A percentile compares a stretch with the other conserved stretches of the same genome.
Evolutionary conservation across 2,113 vertebrate genomes (phyloP).

Genomic region (Python bivittatus): DNA sequence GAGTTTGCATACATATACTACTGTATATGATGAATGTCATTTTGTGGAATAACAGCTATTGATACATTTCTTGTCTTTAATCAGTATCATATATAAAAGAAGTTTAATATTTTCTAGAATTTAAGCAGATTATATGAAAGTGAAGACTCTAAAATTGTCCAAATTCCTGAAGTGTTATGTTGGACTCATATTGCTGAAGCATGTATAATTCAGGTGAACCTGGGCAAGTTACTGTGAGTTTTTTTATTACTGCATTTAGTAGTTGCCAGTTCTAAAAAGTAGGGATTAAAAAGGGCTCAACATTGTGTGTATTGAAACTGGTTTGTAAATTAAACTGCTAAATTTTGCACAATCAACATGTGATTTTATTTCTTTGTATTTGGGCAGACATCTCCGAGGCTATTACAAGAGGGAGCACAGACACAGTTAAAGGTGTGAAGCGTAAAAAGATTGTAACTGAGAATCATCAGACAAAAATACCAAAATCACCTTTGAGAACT

Average conservation of each 20-base stretch:
- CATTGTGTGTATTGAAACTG: neutral
- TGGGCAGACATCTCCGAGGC: conserved; percentile 80
- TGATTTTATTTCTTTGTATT: conserved; percentile 41
- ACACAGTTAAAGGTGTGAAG: conserved; percentile 91
- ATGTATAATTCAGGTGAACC: neutral
- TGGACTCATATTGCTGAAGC: neutral
- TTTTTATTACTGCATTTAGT: neutral
- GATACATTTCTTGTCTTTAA: neutral
- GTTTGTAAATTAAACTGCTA: neutral
- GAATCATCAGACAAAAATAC: conserved; percentile 94
- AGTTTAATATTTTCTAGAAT: neutral
- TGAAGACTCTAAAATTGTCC: neutral
- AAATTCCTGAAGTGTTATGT: neutral
- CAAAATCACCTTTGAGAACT: conserved; percentile 94
- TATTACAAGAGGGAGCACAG: conserved; percentile 79
- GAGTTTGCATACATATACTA: no score
- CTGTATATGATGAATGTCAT: no score
- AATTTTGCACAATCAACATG: neutral
- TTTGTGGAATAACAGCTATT: neutral
- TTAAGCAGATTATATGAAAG: neutral
- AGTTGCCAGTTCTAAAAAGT: neutral
- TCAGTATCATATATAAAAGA: neutral
- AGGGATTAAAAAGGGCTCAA: neutral
- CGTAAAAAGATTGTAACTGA: conserved; percentile 95
- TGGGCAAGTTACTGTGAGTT: neutral